Percentiles rank a stretch among this genome's conserved stretches.
Evolutionary conservation across 2,888 invertebrate species (phyloP).

Genomic region (Cheilosia variabilis): DNA sequence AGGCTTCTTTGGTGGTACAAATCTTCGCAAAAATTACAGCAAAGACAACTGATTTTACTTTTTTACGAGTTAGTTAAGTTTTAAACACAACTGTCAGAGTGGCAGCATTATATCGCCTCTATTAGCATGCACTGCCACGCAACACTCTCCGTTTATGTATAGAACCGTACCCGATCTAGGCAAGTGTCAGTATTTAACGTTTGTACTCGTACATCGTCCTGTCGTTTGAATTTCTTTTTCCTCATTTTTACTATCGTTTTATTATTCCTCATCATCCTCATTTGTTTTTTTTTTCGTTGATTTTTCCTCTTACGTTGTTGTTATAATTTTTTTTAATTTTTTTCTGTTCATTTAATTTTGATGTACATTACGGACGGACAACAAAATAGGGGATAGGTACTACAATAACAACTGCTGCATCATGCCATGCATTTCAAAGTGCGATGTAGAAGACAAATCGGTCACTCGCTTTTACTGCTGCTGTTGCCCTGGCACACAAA

Average conservation of each 20-base stretch:
- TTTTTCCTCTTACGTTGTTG: constrained; percentile 15
- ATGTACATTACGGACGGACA: constrained; percentile 10
- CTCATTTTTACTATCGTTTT: constrained; percentile 62
- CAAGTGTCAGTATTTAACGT: constrained; percentile 46
- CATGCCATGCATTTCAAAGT: constrained; percentile 62
- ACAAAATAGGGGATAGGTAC: constrained; percentile 8
- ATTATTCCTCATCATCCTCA: constrained; percentile 57
- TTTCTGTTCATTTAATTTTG: constrained; percentile 10
- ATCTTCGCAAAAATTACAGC: background rate
- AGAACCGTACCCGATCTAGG: constrained; percentile 51
- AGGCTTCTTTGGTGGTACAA: too few relatives aligned
- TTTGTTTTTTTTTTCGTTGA: constrained; percentile 35
- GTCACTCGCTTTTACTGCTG: constrained; percentile 23
- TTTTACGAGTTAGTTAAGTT: background rate
- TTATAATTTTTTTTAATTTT: constrained; percentile 34
- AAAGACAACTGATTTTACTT: too few relatives aligned
- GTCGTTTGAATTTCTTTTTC: constrained; percentile 59
- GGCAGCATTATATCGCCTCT: background rate
- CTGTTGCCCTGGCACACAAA: background rate
- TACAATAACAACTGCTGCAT: constrained; percentile 12
- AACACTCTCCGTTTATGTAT: constrained; percentile 8
- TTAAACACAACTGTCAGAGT: constrained; percentile 31
- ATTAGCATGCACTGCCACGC: constrained; percentile 55
- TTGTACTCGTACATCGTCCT: constrained; percentile 34
- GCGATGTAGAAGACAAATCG: constrained; percentile 25